phyloP scores from a whole-genome alignment of 2,888 invertebrate species.

The Pseudeuparius sepicola region DNA sequence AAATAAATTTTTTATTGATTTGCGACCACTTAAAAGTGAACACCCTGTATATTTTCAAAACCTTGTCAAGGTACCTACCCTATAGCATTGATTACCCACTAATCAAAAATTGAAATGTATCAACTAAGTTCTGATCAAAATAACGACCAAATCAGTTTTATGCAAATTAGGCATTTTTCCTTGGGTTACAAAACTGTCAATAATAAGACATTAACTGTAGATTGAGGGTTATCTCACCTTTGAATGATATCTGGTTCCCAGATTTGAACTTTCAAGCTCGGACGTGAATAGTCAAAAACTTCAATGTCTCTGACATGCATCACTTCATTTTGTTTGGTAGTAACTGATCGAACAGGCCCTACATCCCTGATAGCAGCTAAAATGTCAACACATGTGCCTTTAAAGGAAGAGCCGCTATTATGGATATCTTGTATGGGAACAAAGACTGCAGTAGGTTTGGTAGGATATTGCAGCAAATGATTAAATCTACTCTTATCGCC shows the following conservation, averaged over 20 bases:
- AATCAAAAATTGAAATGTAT: too few species aligned
- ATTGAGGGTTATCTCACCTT: conserved; percentile 36
- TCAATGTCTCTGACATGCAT: conserved; percentile 55
- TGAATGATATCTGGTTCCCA: conserved; percentile 65
- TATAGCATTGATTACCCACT: too few species aligned
- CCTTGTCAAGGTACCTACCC: too few species aligned
- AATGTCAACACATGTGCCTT: conserved; percentile 47
- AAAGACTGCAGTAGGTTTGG: conserved; percentile 50
- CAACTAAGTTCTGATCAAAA: too few species aligned
- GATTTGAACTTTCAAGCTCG: conserved; percentile 49
- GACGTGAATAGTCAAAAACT: conserved; percentile 51
- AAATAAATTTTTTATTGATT: too few species aligned
- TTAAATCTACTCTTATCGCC: conserved; percentile 44
- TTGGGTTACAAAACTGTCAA: too few species aligned
- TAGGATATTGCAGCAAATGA: conserved; percentile 51
- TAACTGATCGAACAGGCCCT: conserved; percentile 51
- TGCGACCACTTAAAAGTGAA: too few species aligned
- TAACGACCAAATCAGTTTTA: too few species aligned
- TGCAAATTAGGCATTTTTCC: too few species aligned
- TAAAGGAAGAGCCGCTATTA: conserved; percentile 35
- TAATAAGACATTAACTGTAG: not conserved
- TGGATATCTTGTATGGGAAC: conserved; percentile 47
- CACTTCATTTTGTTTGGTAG: conserved; percentile 44
- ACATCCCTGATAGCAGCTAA: conserved; percentile 56
- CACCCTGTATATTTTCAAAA: too few species aligned